A percentile compares a stretch with the other conserved stretches of the same genome.
Evolutionary conservation across 2,888 invertebrate species (phyloP).

Genomic region (Epinotia bilunana): DNA sequence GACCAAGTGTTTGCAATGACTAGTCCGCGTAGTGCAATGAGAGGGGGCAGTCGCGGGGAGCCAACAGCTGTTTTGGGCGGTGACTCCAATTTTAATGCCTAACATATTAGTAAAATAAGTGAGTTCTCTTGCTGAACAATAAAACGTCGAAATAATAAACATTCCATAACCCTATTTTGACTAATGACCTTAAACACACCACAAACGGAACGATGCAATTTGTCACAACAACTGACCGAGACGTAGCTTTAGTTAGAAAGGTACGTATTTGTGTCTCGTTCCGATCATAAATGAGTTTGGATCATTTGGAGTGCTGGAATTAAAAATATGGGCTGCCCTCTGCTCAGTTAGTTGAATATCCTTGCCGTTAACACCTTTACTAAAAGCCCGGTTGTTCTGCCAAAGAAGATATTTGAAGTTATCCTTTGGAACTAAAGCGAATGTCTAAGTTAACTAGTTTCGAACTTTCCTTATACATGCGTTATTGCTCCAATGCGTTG

Average conservation of each 20-base stretch:
- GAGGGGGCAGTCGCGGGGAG: conserved; percentile 13
- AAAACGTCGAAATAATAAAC: neutral
- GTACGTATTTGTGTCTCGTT: too few relatives aligned
- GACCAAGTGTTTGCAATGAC: conserved; percentile 20
- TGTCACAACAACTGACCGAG: too few relatives aligned
- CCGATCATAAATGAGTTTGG: too few relatives aligned
- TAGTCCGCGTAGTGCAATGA: conserved; percentile 14
- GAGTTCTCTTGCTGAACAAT: neutral
- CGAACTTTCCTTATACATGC: neutral
- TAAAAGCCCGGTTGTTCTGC: conserved; percentile 20
- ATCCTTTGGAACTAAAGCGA: conserved; percentile 1
- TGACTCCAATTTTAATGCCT: neutral
- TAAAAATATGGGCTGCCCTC: neutral
- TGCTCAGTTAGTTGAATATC: conserved; percentile 21
- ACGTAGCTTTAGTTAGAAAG: too few relatives aligned
- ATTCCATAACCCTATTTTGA: conserved; percentile 4
- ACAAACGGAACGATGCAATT: too few relatives aligned
- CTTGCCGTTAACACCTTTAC: conserved; percentile 4
- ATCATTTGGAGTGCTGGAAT: neutral
- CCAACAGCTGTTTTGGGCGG: neutral
- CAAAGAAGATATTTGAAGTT: conserved; percentile 39
- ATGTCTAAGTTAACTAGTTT: neutral
- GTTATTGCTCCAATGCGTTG: too few relatives aligned
- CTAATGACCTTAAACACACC: neutral
- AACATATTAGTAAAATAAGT: neutral